Percentiles rank a stretch among this genome's conserved stretches.
Evolutionary conservation across 2,113 vertebrate species (phyloP).

Genomic region (Struthio camelus): DNA sequence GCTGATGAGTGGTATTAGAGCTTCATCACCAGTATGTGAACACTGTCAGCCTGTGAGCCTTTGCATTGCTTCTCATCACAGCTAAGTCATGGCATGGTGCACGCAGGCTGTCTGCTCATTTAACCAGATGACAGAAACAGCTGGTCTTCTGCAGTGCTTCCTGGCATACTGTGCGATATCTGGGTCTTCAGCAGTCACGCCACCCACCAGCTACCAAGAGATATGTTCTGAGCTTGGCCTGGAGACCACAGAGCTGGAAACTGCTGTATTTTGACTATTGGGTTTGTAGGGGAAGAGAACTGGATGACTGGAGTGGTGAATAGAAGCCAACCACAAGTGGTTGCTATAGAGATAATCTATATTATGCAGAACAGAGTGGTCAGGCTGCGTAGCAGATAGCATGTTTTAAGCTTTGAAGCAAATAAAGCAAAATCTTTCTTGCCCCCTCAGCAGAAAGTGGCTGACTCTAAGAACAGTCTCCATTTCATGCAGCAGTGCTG

Average conservation of each 20-base stretch:
- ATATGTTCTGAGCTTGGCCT: neutral
- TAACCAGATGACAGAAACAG: neutral
- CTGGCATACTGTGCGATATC: neutral
- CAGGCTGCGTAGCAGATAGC: neutral
- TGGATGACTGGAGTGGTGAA: neutral
- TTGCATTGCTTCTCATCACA: fast-evolving
- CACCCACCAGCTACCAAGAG: neutral
- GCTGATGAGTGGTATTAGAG: neutral
- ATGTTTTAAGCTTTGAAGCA: neutral
- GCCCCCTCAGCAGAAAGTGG: neutral
- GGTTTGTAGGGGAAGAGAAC: neutral
- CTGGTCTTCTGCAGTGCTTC: neutral
- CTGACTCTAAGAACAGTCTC: neutral
- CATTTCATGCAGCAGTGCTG: neutral
- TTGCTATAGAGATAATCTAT: neutral
- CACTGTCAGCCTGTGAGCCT: neutral
- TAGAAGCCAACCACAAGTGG: neutral
- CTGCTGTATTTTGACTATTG: neutral
- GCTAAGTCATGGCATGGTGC: too few relatives aligned
- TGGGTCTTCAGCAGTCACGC: neutral
- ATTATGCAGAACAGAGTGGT: neutral
- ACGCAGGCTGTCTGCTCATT: neutral
- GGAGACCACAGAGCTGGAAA: neutral
- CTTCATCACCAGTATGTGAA: neutral
- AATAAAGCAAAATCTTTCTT: neutral